Evolutionary conservation across 2,888 invertebrate species (phyloP), one percentile per base, ranked within the genome.

Genomic region (Ametastegia equiseti): DNA sequence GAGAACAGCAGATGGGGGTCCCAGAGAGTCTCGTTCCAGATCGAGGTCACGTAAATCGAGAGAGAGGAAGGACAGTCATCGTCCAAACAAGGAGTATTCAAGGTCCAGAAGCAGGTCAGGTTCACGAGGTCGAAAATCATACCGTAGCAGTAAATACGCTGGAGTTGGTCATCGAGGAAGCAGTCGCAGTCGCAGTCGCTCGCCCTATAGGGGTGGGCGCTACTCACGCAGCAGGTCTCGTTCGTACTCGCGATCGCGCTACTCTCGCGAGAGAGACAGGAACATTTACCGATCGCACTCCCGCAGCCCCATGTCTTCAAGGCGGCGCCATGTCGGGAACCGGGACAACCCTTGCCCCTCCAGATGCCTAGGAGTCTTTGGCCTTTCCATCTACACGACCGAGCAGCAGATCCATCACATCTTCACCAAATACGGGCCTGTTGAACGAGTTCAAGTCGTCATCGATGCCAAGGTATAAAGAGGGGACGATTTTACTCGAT

Each of bases 281-380:
- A 94, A 94, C 87, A 93, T 94, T 85, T 94, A 94, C 88, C 93
- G 94, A 67, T 93, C 94, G 81, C 95, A 95, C 92, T 95, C 96
- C 83, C 95, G 95, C 89, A 97, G 97, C 90, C 97, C 97, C 33
- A 96, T 96, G 96, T 97, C 97, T 47, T 95, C 95, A 85, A 94
- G 97, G 83, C 93, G 96, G 86, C 93, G 97, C 65, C 97, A 97
- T 91, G 93, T 94, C 83, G 96, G 97, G 84, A 96, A 96, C 90
- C 93, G 97, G 92, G 97, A 98, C 88, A 96, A 97, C 90, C 98
- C 98, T 0, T 95, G 96, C 83, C 96, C 97, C 2, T 96, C 96
- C 69, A 94, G 97, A 80, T 99, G 98, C 90, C 94, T 99, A 73
- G 99, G 99, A 23, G 96, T 99, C 13, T 99, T 99, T 92, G 99